Evolutionary conservation across 2,113 vertebrate genomes (phyloP).

Genomic region (Brachypodius melanocephalos): DNA sequence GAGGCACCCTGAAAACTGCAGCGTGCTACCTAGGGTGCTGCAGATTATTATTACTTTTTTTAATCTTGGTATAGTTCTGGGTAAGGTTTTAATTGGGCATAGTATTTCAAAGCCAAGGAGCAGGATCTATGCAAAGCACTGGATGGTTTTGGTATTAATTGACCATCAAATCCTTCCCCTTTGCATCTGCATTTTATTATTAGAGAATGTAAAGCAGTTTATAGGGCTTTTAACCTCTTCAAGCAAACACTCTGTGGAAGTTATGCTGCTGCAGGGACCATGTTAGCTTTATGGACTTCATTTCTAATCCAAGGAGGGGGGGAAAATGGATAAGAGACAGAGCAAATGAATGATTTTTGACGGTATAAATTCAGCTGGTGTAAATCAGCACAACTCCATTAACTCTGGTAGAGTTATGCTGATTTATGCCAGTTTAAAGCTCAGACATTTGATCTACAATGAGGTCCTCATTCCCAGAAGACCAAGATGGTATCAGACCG

Average conservation of each 20-base stretch:
- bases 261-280: constrained; percentile 67
- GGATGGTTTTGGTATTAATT: constrained; percentile 85
- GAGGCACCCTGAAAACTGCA: constrained; percentile 63
- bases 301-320: constrained; percentile 55
- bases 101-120: constrained; percentile 76
- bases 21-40: constrained; percentile 53
- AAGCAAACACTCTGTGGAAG: constrained; percentile 75
- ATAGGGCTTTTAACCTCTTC: constrained; percentile 80
- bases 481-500: not conserved
- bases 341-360: not conserved
- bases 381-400: constrained; percentile 18
- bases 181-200: constrained; percentile 85
- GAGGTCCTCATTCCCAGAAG: not conserved
- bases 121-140: constrained; percentile 65
- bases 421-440: constrained; percentile 18
- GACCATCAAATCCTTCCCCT: constrained; percentile 85
- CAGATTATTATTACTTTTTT: constrained; percentile 54
- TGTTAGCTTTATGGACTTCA: constrained; percentile 67
- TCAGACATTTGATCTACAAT: not conserved
- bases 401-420: not conserved
- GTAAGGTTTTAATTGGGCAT: constrained; percentile 66
- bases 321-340: not conserved
- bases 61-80: not conserved
- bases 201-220: constrained; percentile 76
- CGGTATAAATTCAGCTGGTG: constrained; percentile 9